These are phyloP conservation scores for Ciona savignyi DNA, from an alignment of 23 tunicate species.

Conservation along the genomic window DNA sequence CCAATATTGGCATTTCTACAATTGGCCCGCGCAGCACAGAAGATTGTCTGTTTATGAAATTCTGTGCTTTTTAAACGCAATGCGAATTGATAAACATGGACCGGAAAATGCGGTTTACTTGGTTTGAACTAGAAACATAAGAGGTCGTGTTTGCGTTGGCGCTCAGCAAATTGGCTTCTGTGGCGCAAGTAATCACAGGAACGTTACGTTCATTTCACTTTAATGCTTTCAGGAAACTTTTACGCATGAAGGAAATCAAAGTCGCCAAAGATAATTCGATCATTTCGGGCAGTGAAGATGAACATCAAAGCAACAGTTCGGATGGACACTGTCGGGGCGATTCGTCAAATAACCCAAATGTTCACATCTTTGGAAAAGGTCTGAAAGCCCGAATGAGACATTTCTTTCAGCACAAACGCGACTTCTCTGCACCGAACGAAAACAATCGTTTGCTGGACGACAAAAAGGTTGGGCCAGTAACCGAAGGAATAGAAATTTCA, in stretches of 20 bases:
- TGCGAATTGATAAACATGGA: too few species aligned
- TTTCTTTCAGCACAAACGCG: neutral
- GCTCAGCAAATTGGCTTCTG: too few species aligned
- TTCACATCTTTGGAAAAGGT: neutral
- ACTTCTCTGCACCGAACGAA: neutral
- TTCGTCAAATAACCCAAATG: too few species aligned
- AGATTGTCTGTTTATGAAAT: too few species aligned
- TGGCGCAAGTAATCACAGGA: too few species aligned
- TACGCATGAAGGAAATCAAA: slow-evolving; percentile 21
- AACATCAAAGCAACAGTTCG: neutral
- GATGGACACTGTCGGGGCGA: neutral
- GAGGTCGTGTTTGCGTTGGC: too few species aligned
- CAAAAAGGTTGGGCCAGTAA: neutral
- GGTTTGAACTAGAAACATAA: too few species aligned
- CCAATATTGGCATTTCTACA: too few species aligned
- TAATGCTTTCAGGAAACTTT: slow-evolving; percentile 19
- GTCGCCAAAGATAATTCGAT: slow-evolving; percentile 2
- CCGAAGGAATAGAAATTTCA: neutral
- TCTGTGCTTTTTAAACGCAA: too few species aligned
- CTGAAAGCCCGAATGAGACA: neutral
- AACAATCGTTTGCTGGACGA: neutral
- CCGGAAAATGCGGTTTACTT: too few species aligned
- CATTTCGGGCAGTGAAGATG: neutral
- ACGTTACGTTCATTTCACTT: too few species aligned
- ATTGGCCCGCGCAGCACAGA: too few species aligned